Evolutionary conservation across 2,888 invertebrate genomes (phyloP).

Genomic region (Aphrophora alni): DNA sequence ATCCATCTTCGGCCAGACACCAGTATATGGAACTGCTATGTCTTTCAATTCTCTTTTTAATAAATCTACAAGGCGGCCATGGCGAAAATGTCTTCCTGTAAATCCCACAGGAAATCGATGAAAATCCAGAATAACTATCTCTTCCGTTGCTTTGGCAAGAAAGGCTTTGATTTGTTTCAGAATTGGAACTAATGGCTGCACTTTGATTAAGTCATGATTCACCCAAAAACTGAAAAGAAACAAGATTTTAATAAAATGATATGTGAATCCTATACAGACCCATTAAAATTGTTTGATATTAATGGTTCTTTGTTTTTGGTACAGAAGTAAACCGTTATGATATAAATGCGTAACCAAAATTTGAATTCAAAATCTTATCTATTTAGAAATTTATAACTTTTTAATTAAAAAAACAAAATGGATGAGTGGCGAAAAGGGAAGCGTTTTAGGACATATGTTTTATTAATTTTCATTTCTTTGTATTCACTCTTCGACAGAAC

Average conservation of each 20-base stretch:
- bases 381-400: too few relatives aligned
- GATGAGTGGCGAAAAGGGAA: too few relatives aligned
- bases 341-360: too few relatives aligned
- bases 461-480: too few relatives aligned
- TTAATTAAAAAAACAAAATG: too few relatives aligned
- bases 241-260: not conserved
- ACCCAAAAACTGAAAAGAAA: slow-evolving; percentile 67
- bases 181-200: slow-evolving; percentile 70
- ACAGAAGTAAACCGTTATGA: too few relatives aligned
- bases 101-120: slow-evolving; percentile 80
- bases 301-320: too few relatives aligned
- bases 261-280: too few relatives aligned
- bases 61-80: slow-evolving; percentile 63
- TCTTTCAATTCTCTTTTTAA: slow-evolving; percentile 64
- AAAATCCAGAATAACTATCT: slow-evolving; percentile 80
- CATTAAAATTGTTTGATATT: too few relatives aligned
- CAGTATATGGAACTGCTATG: slow-evolving; percentile 62
- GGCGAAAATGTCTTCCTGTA: slow-evolving; percentile 60
- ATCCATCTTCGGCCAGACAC: slow-evolving; percentile 63
- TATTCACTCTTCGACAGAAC: too few relatives aligned
- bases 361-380: too few relatives aligned
- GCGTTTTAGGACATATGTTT: too few relatives aligned
- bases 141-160: slow-evolving; percentile 68
- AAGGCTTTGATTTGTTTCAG: slow-evolving; percentile 74
- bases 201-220: slow-evolving; percentile 73